Percentiles rank a stretch among this genome's conserved stretches.
phyloP scores from a whole-genome alignment of 1,140 invertebrate species.

The Drosophila azteca region DNA sequence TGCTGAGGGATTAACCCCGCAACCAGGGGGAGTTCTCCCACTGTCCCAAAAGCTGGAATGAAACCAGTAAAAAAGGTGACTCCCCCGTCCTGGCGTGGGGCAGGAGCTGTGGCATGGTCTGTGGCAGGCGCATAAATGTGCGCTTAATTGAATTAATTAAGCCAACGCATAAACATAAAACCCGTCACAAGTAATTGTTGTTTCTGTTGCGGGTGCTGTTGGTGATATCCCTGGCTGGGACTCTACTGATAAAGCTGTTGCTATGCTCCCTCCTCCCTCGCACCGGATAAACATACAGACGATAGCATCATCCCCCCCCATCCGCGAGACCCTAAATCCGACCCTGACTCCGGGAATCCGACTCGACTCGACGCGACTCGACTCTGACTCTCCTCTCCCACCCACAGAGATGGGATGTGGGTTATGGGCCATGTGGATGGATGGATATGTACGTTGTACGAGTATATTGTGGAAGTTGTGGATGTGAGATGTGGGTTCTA shows the following conservation, averaged over 20 bases:
- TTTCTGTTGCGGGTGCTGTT: slow-evolving; percentile 35
- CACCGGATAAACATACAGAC: no score
- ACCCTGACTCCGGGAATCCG: not conserved
- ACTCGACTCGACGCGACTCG: no score
- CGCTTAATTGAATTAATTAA: slow-evolving; percentile 80
- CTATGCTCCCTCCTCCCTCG: not conserved
- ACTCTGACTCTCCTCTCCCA: not conserved
- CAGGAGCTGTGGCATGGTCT: not conserved
- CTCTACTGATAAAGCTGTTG: slow-evolving; percentile 68
- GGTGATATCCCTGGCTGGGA: slow-evolving; percentile 38
- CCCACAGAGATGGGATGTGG: slow-evolving; percentile 36
- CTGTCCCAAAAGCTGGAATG: slow-evolving; percentile 24
- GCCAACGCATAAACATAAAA: slow-evolving; percentile 79
- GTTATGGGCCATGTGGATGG: slow-evolving; percentile 33
- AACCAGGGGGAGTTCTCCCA: slow-evolving; percentile 11
- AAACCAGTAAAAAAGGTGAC: slow-evolving; percentile 55
- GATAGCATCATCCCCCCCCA: not conserved
- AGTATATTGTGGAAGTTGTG: not conserved
- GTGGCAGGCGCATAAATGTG: slow-evolving; percentile 60
- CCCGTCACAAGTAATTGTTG: slow-evolving; percentile 72
- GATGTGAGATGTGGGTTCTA: slow-evolving; percentile 59
- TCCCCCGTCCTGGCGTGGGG: slow-evolving; percentile 7
- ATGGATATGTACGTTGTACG: no score
- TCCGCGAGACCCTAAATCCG: slow-evolving; percentile 24
- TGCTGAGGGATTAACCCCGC: slow-evolving; percentile 58